Percentiles rank a stretch among this genome's conserved stretches.
Evolutionary conservation across 2,797 vertebrate species (phyloP).

Genomic region (Pachyuromys duprasi): DNA sequence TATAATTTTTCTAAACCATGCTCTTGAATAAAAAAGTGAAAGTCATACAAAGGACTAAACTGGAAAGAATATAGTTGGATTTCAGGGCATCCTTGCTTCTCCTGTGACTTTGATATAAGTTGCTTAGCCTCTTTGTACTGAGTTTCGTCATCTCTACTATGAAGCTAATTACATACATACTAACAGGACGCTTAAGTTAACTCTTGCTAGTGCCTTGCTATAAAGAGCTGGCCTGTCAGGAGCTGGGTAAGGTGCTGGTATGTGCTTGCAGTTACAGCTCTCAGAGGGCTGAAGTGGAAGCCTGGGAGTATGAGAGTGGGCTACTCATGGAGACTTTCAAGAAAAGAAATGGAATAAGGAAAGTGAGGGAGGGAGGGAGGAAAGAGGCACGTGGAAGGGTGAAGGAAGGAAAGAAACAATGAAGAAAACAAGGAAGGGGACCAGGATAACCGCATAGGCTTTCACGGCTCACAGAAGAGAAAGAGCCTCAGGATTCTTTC

Average conservation of each 20-base stretch:
- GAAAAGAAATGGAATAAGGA: background rate
- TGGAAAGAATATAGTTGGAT: background rate
- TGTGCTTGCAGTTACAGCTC: background rate
- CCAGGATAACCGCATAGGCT: background rate
- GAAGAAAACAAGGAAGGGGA: background rate
- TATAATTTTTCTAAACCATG: background rate
- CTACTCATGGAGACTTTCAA: background rate
- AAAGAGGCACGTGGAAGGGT: no score
- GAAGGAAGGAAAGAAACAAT: background rate
- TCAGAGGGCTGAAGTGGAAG: background rate
- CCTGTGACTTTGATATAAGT: background rate
- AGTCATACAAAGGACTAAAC: background rate
- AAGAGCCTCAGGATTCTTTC: background rate
- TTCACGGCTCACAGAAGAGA: background rate
- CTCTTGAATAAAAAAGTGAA: background rate
- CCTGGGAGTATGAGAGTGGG: background rate
- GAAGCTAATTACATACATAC: background rate
- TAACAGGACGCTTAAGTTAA: background rate
- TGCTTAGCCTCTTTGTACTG: background rate
- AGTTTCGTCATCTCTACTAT: background rate
- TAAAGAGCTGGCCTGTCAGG: background rate
- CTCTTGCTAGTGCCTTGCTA: background rate
- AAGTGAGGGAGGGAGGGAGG: no score
- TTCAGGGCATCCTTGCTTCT: background rate
- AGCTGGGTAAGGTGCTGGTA: background rate